Evolutionary conservation across 2,888 invertebrate genomes (phyloP), one percentile per base, ranked within the genome.

Genomic region (Cheilosia soror): DNA sequence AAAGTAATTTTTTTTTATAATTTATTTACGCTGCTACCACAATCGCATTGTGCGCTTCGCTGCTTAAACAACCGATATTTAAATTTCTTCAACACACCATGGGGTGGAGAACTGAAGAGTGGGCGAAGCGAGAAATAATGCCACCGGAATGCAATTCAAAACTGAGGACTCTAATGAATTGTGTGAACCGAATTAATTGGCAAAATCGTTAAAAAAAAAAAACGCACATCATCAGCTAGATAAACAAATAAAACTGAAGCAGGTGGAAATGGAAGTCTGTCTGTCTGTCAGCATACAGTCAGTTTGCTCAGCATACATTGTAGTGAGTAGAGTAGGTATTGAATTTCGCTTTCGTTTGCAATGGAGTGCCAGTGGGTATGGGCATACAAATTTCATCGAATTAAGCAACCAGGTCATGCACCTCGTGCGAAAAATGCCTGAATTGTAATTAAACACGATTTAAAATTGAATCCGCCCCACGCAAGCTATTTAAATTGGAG

Each of bases 101-200:
- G 9, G 47, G 62, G 44, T 37, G 44, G 15, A 55, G 53, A 25
- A 25, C 13, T n/a, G 51, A 11, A 51, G 20, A 27, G 20, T 11
- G 42, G 57, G 37, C 55, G 47, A 47, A 66, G 51, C 33, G 76
- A 63, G 57, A 40, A 25, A 51, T 27, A 53, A 5, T 15, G 62
- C 68, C 62, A 78, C 33, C 20, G 77, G 69, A 76, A 68, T 78
- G 62, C 13, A 62, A 63, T 62, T 55, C 37, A 78, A 78, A 51
- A 42, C n/a, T 13, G n/a, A 57, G 4, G 15, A 44, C 51, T n/a
- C 44, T 33, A 53, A 65, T 82, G 71, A 77, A 77, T 77, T 77
- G 77, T 82, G 82, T 76, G 82, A 83, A 83, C 78, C 66, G 78
- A 83, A 78, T 83, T 83, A 83, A 83, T 78, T 78, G 78, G 37